Conservation (phyloP, 2,888 invertebrate species). For the Chironomus tentans region DNA sequence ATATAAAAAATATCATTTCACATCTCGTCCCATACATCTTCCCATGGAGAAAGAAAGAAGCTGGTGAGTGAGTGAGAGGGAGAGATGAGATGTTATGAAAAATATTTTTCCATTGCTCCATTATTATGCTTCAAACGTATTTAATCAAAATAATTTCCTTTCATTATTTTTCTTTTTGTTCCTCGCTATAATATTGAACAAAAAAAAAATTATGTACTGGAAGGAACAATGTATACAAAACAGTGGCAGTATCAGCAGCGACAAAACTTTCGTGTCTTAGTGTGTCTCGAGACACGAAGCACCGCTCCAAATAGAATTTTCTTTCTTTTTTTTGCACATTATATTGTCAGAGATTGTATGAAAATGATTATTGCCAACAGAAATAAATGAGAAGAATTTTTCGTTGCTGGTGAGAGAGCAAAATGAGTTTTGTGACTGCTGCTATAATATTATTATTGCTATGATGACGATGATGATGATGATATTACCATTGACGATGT, state of each 20-base stretch:
- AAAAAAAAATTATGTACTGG: too few relatives aligned
- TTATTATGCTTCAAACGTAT: conserved; percentile 26
- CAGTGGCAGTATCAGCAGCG: background rate
- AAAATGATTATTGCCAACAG: background rate
- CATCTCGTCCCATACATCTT: background rate
- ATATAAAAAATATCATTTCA: conserved; percentile 7
- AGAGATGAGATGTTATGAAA: background rate
- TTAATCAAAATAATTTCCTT: conserved; percentile 27
- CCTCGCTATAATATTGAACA: background rate
- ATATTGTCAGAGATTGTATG: background rate
- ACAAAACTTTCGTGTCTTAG: background rate
- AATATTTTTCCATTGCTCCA: background rate
- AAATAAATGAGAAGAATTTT: background rate
- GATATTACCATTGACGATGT: background rate
- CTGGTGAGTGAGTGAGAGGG: too few relatives aligned
- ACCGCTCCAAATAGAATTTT: background rate
- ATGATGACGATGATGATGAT: background rate
- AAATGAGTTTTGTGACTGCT: too few relatives aligned
- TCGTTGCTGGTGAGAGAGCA: too few relatives aligned
- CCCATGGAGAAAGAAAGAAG: too few relatives aligned
- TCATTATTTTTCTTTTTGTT: conserved; percentile 10
- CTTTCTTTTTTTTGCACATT: background rate
- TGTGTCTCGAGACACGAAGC: background rate
- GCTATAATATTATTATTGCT: background rate
- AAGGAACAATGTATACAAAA: too few relatives aligned